Evolutionary conservation across 2,113 vertebrate species (phyloP), one percentile per base, ranked within the genome.

Genomic region (Cololabis saira): DNA sequence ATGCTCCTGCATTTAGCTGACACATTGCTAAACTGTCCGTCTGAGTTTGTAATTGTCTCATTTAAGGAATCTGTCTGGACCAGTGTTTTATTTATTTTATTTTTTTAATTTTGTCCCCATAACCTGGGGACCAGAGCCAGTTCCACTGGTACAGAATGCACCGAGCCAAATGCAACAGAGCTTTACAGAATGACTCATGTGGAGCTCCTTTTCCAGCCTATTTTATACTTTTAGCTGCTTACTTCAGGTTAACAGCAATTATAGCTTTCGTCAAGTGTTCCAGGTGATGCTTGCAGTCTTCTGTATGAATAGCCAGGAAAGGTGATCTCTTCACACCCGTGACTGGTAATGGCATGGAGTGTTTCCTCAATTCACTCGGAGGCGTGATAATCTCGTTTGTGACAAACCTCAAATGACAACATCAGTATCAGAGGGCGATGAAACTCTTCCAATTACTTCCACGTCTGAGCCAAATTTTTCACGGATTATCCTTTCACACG

Each of bases 381-480:
- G 22, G 65, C 41, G 54, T 83, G 80, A 67, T 57, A 79, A 81
- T 85, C 57, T 81, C 64, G 83, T 78, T 76, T 71, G 44, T 75
- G 77, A 68, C 63, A 71, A 80, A 66, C 53, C 65, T 76, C 44
- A 27, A 45, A 55, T 79, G 60, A 71, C 55, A 67, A 37, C 64
- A 53, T 37, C 61, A 27, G 17, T 54, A 63, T 61, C 37, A 44
- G 55, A 67, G 47, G 41, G 6, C 44, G 61, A 53, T 49, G 45
- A 68, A 74, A 73, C 42, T 48, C 24, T 52, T 66, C 12, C 62
- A 58, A 12, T 76, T 58, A 45, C 58, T 54, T 9, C 8, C 24
- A 22, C 58, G 55, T 37, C 64, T 27, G 53, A 52, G 43, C 6
- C 4, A 7, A 41, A 49, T 51, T 72, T 63, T 54, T 63, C 74